Evolutionary conservation across 1,140 invertebrate species (phyloP), one percentile per base, ranked within the genome.

Genomic region (Contarinia nasturtii): DNA sequence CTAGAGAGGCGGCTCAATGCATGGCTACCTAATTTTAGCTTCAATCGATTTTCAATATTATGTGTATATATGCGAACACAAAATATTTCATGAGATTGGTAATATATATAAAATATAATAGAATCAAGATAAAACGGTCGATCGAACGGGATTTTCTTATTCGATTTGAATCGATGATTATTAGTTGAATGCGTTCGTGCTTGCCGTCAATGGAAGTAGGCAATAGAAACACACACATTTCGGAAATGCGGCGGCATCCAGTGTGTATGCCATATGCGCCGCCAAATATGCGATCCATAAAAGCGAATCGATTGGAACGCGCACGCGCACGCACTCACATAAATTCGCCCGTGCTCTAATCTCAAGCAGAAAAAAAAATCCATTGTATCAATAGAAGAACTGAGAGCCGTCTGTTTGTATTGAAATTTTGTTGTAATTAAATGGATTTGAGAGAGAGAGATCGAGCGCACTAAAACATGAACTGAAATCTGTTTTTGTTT

Each of bases 401-500:
- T 10, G 27, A 3, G 27, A 5, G 10, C 27, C 49, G 41, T 37
- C 18, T 37, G 33, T 40, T 15, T 40, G n/a, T 40, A 40, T 40
- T 4, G 18, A 40, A 40, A 40, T 5, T 40, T 15, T 15, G 8
- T 36, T 36, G 27, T 27, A 27, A 27, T 27, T 27, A 27, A 27
- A 27, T 27, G 27, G 38, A 14, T 12, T 40, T 40, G n/a, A 15
- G 38, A 14, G n/a, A 40, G 8, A 50, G 45, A 43, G 49, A 49
- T 54, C 53, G 54, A 54, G 51, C 53, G 27, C 27, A 27, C 10
- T 27, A 27, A 27, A 27, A 54, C 58, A 60, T 60, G 27, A 3
- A 27, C 27, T 27, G 27, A 27, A 57, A 57, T 60, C 58, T 60
- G 55, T 56, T 54, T 55, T 57, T 57, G 51, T 22, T 44, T 46